Conservation (phyloP, 2,113 vertebrate genomes). For the Engystomops pustulosus region DNA sequence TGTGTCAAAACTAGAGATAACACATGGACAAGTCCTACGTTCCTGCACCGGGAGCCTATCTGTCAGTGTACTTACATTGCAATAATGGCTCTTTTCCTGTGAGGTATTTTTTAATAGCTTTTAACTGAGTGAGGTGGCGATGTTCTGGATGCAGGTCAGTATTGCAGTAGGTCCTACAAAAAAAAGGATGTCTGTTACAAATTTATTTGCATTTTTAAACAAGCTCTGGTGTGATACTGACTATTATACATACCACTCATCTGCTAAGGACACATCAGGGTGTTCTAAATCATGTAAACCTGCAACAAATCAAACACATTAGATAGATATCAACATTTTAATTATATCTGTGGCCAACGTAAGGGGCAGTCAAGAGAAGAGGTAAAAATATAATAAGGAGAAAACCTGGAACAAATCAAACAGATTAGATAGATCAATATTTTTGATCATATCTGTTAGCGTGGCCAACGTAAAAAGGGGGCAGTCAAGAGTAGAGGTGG, state of each 20-base stretch:
- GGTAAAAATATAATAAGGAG: no score
- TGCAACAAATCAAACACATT: slow-evolving; percentile 72
- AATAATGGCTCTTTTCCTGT: slow-evolving; percentile 87
- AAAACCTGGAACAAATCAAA: no score
- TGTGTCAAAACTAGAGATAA: no score
- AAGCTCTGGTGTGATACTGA: slow-evolving; percentile 25
- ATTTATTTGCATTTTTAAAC: no score
- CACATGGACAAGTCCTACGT: no score
- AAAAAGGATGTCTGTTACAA: slow-evolving; percentile 48
- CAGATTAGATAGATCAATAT: not conserved
- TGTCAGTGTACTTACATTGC: slow-evolving; percentile 92
- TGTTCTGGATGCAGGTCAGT: slow-evolving; percentile 91
- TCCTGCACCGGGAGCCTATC: no score
- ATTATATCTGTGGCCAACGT: no score
- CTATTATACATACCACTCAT: slow-evolving; percentile 87
- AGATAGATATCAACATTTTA: no score
- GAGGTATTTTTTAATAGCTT: slow-evolving; percentile 94
- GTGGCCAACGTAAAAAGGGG: no score
- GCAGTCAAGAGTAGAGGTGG: not conserved
- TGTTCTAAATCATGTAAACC: slow-evolving; percentile 98
- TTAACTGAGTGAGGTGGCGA: slow-evolving; percentile 88
- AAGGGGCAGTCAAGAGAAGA: no score
- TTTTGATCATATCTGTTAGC: not conserved
- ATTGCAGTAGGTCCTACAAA: slow-evolving; percentile 92
- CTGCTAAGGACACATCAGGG: slow-evolving; percentile 94